A percentile compares a stretch with the other conserved stretches of the same genome.
Conservation (phyloP, 2,113 vertebrate species). For the Apistogramma diplotaenia region DNA sequence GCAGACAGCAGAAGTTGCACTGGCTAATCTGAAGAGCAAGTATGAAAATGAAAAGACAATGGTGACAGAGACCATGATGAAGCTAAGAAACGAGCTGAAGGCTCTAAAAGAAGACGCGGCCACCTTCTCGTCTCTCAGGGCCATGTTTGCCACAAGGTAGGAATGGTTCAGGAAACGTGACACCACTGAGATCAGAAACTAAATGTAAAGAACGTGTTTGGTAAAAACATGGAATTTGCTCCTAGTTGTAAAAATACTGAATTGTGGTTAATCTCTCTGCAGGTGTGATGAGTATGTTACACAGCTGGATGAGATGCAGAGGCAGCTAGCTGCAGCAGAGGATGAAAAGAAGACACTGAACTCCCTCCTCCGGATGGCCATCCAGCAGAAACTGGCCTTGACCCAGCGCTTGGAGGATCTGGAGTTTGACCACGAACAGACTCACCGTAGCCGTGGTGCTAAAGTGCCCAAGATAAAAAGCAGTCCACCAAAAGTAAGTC, state of each 20-base stretch:
- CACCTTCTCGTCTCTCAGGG: slow-evolving; percentile 96
- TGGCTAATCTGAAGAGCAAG: slow-evolving; percentile 98
- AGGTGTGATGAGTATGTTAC: slow-evolving; percentile 98
- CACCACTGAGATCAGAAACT: accelerated
- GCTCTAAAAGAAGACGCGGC: slow-evolving; percentile 98
- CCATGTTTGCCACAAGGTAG: slow-evolving; percentile 98
- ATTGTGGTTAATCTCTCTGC: background rate
- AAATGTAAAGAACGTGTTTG: background rate
- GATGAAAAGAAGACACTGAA: slow-evolving; percentile 99
- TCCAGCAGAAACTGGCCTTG: slow-evolving; percentile 97
- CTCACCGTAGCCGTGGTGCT: slow-evolving; percentile 87
- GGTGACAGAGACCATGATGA: slow-evolving; percentile 99
- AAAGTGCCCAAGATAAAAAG: slow-evolving; percentile 91
- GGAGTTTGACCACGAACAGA: slow-evolving; percentile 98
- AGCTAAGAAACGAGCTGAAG: slow-evolving; percentile 95
- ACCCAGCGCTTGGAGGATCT: slow-evolving; percentile 97
- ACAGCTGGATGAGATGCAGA: slow-evolving; percentile 98
- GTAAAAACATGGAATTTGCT: background rate
- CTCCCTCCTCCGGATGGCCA: slow-evolving; percentile 96
- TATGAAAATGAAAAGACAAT: slow-evolving; percentile 97
- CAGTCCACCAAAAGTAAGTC: slow-evolving; percentile 98
- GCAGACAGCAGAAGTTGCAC: slow-evolving; percentile 93
- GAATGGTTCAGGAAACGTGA: background rate
- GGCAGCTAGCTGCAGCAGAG: slow-evolving; percentile 95
- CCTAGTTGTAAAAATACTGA: background rate